Conservation (phyloP, 2,888 invertebrate species). For the Ypsolopha sequella region DNA sequence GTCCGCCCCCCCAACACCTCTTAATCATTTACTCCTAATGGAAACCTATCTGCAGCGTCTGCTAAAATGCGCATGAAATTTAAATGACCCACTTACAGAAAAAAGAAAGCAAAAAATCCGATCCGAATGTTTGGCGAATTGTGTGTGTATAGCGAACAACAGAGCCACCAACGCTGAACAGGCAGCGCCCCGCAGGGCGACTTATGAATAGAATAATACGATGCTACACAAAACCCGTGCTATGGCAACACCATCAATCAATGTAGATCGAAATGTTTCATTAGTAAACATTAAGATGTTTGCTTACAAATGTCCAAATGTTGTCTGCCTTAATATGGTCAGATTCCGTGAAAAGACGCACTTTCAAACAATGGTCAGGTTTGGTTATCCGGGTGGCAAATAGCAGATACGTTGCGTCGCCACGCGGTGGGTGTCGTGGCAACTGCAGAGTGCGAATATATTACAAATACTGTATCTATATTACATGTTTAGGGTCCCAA, state of each 20-base stretch:
- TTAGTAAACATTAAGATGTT: slow-evolving; percentile 72
- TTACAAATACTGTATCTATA: no score
- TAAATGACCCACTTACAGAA: slow-evolving; percentile 48
- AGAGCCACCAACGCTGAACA: slow-evolving; percentile 59
- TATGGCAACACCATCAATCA: slow-evolving; percentile 58
- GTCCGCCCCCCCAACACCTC: slow-evolving; percentile 24
- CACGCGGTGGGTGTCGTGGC: neutral
- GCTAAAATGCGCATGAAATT: slow-evolving; percentile 62
- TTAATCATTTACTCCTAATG: slow-evolving; percentile 65
- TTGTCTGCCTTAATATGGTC: slow-evolving; percentile 46
- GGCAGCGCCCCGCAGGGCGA: slow-evolving; percentile 50
- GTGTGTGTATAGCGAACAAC: slow-evolving; percentile 39
- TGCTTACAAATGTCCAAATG: slow-evolving; percentile 62
- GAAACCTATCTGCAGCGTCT: slow-evolving; percentile 43
- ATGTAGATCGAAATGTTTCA: slow-evolving; percentile 66
- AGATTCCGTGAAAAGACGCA: slow-evolving; percentile 58
- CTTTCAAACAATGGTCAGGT: slow-evolving; percentile 29
- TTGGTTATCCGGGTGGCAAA: slow-evolving; percentile 5
- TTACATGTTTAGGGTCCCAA: no score
- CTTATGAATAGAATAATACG: slow-evolving; percentile 62
- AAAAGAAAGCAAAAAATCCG: slow-evolving; percentile 33
- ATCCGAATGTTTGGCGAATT: slow-evolving; percentile 53
- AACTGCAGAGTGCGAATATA: no score
- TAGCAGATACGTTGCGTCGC: neutral
- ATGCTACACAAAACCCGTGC: slow-evolving; percentile 55